A percentile compares a stretch with the other conserved stretches of the same genome.
phyloP scores from a whole-genome alignment of 2,888 invertebrate genomes.

The Tupiocoris notatus region DNA sequence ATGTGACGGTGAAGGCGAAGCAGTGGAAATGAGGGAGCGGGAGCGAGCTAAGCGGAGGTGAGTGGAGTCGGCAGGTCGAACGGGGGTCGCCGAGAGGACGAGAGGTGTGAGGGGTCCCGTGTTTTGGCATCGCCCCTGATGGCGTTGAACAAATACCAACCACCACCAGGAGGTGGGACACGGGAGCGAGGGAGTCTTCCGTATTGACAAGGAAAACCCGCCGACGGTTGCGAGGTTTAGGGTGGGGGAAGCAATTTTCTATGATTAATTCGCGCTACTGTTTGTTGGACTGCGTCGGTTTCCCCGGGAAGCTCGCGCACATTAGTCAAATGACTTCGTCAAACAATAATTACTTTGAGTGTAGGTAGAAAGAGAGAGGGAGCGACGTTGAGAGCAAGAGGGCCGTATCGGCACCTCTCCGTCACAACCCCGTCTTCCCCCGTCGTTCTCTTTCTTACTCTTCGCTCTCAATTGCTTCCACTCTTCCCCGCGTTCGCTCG shows the following conservation, averaged over 20 bases:
- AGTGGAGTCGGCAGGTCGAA: not conserved
- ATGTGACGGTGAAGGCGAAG: not conserved
- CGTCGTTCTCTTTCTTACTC: not conserved
- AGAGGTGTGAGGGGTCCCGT: not conserved
- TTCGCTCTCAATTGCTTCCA: not conserved
- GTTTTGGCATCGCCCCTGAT: conserved; percentile 12
- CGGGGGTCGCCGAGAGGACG: not conserved
- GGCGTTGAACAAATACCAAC: conserved; percentile 34
- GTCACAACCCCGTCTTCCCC: not conserved
- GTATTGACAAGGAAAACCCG: conserved; percentile 40
- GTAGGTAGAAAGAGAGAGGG: conserved; percentile 6
- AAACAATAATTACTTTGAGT: conserved; percentile 42
- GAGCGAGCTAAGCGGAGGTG: not conserved
- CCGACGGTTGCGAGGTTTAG: not conserved
- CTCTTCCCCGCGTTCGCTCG: not conserved
- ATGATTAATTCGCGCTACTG: conserved; percentile 38
- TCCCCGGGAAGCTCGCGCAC: conserved; percentile 25
- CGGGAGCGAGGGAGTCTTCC: not conserved
- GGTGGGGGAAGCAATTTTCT: conserved; percentile 36
- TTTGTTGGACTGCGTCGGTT: conserved; percentile 27
- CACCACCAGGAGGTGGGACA: not conserved
- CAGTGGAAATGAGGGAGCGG: not conserved
- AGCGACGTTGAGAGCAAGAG: not conserved
- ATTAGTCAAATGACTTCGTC: conserved; percentile 43
- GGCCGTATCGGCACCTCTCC: not conserved